Evolutionary conservation across 2,113 vertebrate genomes (phyloP).

Genomic region (Cebidichthys violaceus): DNA sequence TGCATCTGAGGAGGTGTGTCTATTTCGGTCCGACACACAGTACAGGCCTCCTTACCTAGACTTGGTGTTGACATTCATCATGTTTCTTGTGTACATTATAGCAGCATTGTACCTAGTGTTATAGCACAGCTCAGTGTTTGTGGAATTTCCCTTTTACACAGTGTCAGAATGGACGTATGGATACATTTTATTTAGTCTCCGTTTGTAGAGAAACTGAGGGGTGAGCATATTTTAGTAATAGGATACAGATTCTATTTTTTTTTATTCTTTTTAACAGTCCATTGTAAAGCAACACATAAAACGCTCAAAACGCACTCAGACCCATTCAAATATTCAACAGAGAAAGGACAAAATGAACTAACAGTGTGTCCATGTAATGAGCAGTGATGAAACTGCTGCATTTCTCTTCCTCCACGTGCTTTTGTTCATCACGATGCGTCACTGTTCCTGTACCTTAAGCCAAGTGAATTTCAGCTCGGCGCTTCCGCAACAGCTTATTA

Average conservation of each 20-base stretch:
- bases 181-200: not conserved
- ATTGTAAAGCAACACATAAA: not conserved
- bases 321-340: not conserved
- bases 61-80: not conserved
- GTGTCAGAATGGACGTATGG: not conserved
- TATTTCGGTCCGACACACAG: not conserved
- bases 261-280: not conserved
- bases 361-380: not conserved
- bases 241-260: not conserved
- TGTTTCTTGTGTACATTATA: not conserved
- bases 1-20: slow-evolving; percentile 12
- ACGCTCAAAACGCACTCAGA: too few species aligned
- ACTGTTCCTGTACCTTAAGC: not conserved
- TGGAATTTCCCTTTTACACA: not conserved
- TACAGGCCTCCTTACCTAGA: not conserved
- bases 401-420: not conserved
- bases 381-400: slow-evolving; percentile 26
- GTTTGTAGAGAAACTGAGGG: not conserved
- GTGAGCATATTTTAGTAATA: not conserved
- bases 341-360: not conserved
- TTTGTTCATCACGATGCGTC: slow-evolving; percentile 21
- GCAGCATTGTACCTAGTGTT: not conserved
- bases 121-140: not conserved
- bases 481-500: not conserved
- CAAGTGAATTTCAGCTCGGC: slow-evolving; percentile 2